phyloP scores from a whole-genome alignment of 2,113 vertebrate species.

The Ramphastos sulfuratus region DNA sequence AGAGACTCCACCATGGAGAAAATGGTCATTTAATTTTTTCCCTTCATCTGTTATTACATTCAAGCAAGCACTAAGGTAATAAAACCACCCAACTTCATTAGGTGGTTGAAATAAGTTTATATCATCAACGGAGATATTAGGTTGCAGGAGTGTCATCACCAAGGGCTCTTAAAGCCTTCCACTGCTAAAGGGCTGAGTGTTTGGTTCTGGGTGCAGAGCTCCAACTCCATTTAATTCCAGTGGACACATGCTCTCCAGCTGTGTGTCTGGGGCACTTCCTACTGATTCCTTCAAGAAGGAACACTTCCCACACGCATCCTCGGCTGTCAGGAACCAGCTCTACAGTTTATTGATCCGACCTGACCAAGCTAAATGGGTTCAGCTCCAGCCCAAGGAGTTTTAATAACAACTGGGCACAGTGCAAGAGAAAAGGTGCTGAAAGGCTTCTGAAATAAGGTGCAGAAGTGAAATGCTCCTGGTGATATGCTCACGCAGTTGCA shows the following conservation, averaged over 20 bases:
- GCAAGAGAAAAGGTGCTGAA: background rate
- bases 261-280: conserved; percentile 65
- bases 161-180: conserved; percentile 19
- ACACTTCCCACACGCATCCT: conserved; percentile 8
- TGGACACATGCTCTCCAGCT: conserved; percentile 68
- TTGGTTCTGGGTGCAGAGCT: background rate
- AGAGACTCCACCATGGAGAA: conserved; percentile 4
- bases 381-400: background rate
- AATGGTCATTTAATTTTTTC: conserved; percentile 45
- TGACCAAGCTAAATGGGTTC: background rate
- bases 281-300: conserved; percentile 3
- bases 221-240: background rate
- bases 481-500: background rate
- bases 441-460: background rate
- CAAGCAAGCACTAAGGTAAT: conserved; percentile 41
- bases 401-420: background rate
- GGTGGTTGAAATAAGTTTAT: conserved; percentile 48
- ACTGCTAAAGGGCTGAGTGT: background rate
- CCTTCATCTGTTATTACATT: conserved; percentile 39
- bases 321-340: conserved; percentile 47
- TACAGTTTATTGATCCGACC: conserved; percentile 54
- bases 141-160: conserved; percentile 59
- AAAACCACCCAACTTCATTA: conserved; percentile 43
- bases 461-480: background rate
- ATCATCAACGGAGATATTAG: conserved; percentile 50